These are phyloP conservation scores for Agrochola litura DNA, from an alignment of 2,888 invertebrate species.

Conservation along the genomic window DNA sequence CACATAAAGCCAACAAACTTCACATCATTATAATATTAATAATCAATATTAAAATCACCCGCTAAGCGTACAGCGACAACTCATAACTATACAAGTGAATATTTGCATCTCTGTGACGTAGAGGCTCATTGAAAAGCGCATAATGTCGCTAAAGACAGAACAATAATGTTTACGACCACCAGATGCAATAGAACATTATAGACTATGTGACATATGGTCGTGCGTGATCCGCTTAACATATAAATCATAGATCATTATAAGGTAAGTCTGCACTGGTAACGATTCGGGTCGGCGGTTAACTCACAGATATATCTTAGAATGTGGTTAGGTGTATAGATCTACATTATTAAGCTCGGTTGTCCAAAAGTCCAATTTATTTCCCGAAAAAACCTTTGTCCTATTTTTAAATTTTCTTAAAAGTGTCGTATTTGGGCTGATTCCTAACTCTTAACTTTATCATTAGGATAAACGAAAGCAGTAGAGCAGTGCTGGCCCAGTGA, in stretches of 20 bases:
- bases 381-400: no score
- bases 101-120: constrained; percentile 60
- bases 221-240: constrained; percentile 72
- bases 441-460: not conserved
- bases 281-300: not conserved
- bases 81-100: constrained; percentile 55
- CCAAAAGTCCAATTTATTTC: not conserved
- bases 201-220: constrained; percentile 72
- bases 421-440: no score
- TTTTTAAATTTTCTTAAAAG: not conserved
- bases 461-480: no score
- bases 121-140: constrained; percentile 71
- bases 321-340: not conserved
- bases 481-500: no score
- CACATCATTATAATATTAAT: constrained; percentile 42
- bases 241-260: constrained; percentile 68
- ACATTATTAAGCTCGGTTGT: not conserved
- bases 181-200: constrained; percentile 76
- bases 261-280: constrained; percentile 46
- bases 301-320: not conserved
- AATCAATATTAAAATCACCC: constrained; percentile 56
- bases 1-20: constrained; percentile 14
- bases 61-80: constrained; percentile 42
- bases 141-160: constrained; percentile 74
- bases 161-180: constrained; percentile 77